Conservation (phyloP, 2,888 invertebrate genomes). For the Criorhina ranunculi region DNA sequence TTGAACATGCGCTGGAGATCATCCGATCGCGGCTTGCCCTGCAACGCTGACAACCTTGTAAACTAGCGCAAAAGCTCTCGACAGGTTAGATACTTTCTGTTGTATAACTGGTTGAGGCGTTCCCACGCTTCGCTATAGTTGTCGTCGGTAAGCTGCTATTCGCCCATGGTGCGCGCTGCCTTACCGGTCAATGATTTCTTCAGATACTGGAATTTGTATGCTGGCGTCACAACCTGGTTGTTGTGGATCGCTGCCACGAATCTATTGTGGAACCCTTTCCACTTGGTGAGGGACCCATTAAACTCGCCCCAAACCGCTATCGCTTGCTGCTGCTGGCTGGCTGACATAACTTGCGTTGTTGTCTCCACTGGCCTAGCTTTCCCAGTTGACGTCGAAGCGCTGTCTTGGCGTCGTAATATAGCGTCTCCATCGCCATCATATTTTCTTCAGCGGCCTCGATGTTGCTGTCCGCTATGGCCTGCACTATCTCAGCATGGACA, state of each 20-base stretch:
- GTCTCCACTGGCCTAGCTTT: neutral
- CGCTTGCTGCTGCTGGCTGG: conserved; percentile 5
- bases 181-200: conserved; percentile 10
- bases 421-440: no score
- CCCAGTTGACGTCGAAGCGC: neutral
- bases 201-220: conserved; percentile 39
- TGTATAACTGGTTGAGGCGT: neutral
- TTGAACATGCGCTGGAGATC: neutral
- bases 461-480: no score
- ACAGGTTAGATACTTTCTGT: neutral
- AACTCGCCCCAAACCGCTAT: conserved; percentile 44
- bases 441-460: no score
- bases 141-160: conserved; percentile 47
- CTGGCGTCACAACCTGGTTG: neutral
- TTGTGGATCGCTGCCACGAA: conserved; percentile 17
- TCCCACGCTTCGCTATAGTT: conserved; percentile 52
- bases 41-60: neutral
- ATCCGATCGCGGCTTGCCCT: neutral
- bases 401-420: neutral
- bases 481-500: no score
- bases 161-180: conserved; percentile 18
- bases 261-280: neutral
- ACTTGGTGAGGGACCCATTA: conserved; percentile 22
- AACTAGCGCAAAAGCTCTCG: conserved; percentile 17
- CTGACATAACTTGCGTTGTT: neutral